Base-by-base conservation (phyloP, 2,113 vertebrate species). In the Lampris megalopsis region DNA sequence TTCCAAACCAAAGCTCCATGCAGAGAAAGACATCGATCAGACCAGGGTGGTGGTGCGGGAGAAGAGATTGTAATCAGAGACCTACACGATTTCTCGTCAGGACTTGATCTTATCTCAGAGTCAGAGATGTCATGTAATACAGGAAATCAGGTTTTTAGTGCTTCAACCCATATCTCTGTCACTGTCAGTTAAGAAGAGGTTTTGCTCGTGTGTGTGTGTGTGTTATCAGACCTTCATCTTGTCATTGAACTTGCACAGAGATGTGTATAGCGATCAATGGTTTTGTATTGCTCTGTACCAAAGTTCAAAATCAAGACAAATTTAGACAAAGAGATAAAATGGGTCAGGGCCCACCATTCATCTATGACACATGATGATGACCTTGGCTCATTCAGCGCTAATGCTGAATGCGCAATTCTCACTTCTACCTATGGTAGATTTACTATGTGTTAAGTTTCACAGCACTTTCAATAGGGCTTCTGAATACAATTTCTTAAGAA, bases 11-110 rank as follows among this genome's bases (percentile, higher is more conserved):
- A 41, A 61, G 8, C 47, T 63, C n/a, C 75, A 62, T 35, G 66
- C 64, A 70, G 69, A 42, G 43, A 72, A 71, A 49, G 70, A 24
- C 37, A 68, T 68, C 3, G 47, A 79, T 77, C 81, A 59, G 35
- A 38, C 1, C 2, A n/a, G 7, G 47, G 6, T 62, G 38, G 47
- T 62, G 62, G 48, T 47, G 41, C 53, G 66, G 11, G 66, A 68
- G 8, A n/a, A 61, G 49, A 80, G 73, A 79, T 74, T 45, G 63
- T 68, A 72, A 82, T 88, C 73, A 65, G 40, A 13, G 40, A 77
- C 49, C 61, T 68, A 79, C 84, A 76, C 73, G 61, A 50, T 72
- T 75, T 69, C 75, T 77, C 59, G 70, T 73, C 5, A 1, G 58
- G 60, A 75, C 5, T 9, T 40, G 69, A 79, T 73, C 57, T n/a